Base-by-base conservation (phyloP, 1,140 invertebrate species). In the Gerris buenoi region DNA sequence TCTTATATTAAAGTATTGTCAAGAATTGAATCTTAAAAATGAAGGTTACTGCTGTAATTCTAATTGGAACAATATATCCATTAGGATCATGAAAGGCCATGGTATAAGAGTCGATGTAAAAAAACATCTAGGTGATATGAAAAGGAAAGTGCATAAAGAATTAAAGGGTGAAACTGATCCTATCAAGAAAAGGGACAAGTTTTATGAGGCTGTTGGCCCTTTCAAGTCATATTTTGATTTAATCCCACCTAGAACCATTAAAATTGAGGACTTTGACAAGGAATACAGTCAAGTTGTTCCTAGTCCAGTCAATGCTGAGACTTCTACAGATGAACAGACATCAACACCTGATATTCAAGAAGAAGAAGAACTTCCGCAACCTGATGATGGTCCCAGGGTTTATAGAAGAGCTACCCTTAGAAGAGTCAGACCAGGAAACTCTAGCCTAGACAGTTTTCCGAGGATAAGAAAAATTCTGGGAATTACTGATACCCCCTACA, bases 211-310 rank as follows among this genome's bases (percentile, higher is more conserved):
- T 25, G 56, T 66, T 15, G 65, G 27, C 15, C 26, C 10, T 23
- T 13, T 58, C 2, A 10, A 26, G 3, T 25, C 65, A 3, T 66
- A 29, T 57, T 66, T 66, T 33, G 65, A 66, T 27, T 27, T 25
- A 2, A 66, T 66, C 13, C 23, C 65, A 10, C 65, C 65, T 14
- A 57, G 27, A 15, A 58, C 22, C 27, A 27, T 66, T 13, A 66
- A 66, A 33, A 58, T 26, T 15, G 25, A 23, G 2, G 46, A 66
- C 5, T 66, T 66, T 22, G 23, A 14, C 3, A 5, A 25, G 15
- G 22, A 5, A 13, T 10, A 46, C 33, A 5, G 18, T 46, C 33
- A 46, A 46, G n/a, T n/a, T n/a, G n/a, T n/a, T n/a, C 33, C 33
- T 18, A 46, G 5, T 18, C 5, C 33, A 10, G 33, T 10, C 33